Conservation (phyloP, 2,888 invertebrate species). For the Linnaemya tessellans region DNA sequence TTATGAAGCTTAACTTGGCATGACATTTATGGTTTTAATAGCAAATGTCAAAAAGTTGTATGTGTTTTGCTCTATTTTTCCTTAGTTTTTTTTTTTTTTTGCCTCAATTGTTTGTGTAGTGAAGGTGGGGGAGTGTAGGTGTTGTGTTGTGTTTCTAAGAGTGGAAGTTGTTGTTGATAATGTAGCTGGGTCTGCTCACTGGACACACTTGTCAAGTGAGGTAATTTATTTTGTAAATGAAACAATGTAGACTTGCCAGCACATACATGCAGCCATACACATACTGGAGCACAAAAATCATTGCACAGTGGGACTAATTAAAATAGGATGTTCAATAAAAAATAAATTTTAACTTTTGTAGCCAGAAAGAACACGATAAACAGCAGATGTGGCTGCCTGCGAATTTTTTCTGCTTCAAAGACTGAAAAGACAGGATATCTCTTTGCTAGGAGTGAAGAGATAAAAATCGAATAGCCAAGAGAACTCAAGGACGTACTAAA, state of each 20-base stretch:
- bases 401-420: too few relatives aligned
- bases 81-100: background rate
- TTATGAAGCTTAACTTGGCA: conserved; percentile 79
- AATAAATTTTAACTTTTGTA: too few relatives aligned
- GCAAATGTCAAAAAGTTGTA: conserved; percentile 81
- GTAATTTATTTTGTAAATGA: conserved; percentile 80
- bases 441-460: too few relatives aligned
- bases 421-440: too few relatives aligned
- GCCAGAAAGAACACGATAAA: too few relatives aligned
- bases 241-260: conserved; percentile 48
- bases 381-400: too few relatives aligned
- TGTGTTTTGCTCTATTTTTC: conserved; percentile 29
- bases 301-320: background rate
- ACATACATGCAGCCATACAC: conserved; percentile 11
- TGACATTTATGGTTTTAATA: conserved; percentile 80
- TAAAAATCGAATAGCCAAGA: too few relatives aligned
- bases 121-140: background rate
- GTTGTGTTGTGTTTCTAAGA: background rate
- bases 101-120: conserved; percentile 1
- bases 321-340: too few relatives aligned
- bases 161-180: conserved; percentile 32
- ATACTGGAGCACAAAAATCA: background rate
- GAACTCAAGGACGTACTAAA: too few relatives aligned
- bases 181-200: conserved; percentile 34
- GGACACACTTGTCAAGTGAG: conserved; percentile 72